Conservation (phyloP, 1,140 invertebrate species). For the Colletes gigas region DNA sequence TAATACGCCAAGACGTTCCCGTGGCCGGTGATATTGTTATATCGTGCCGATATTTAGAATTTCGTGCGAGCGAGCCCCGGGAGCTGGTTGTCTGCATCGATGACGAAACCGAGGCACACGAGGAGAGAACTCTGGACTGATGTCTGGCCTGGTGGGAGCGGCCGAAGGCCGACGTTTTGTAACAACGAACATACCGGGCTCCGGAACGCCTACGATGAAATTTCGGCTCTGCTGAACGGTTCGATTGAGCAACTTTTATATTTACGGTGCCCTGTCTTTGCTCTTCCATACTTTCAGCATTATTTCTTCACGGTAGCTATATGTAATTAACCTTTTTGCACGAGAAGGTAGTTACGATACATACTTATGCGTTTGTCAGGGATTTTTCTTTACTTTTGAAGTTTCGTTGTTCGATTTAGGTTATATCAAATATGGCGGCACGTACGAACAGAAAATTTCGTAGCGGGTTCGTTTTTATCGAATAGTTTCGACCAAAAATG, state of each 20-base stretch:
- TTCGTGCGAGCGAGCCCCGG: constrained; percentile 17
- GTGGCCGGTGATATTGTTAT: constrained; percentile 28
- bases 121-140: constrained; percentile 43
- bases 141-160: constrained; percentile 52
- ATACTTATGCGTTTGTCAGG: too few species aligned
- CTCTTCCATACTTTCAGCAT: not conserved
- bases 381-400: too few species aligned
- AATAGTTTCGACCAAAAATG: not conserved
- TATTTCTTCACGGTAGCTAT: not conserved
- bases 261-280: not conserved
- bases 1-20: constrained; percentile 8
- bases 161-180: constrained; percentile 67
- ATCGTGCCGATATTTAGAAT: constrained; percentile 35
- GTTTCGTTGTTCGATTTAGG: not conserved
- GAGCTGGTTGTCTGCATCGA: constrained; percentile 23
- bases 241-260: constrained; percentile 38
- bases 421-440: constrained; percentile 22
- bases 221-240: constrained; percentile 44
- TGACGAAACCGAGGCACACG: constrained; percentile 57
- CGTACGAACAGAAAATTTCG: not conserved
- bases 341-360: not conserved
- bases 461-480: not conserved
- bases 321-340: not conserved
- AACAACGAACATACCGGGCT: constrained; percentile 40
- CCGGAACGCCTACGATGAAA: constrained; percentile 60